A percentile compares a stretch with the other conserved stretches of the same genome.
These are phyloP conservation scores for Andrena marginata DNA, from an alignment of 2,888 invertebrate species.

Conservation along the genomic window DNA sequence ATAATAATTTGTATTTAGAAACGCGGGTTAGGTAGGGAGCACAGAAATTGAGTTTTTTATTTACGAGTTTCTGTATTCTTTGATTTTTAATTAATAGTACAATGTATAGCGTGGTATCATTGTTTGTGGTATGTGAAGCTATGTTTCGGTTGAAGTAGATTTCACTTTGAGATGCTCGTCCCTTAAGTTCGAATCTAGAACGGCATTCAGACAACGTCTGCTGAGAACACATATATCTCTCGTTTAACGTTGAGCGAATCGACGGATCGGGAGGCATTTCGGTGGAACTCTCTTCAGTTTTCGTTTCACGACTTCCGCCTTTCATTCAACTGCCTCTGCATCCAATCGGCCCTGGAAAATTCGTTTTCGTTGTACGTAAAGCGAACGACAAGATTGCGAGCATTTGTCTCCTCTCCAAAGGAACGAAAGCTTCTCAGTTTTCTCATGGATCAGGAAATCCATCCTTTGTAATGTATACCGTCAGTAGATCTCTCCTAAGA, in stretches of 20 bases:
- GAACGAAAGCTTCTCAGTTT: slow-evolving; percentile 30
- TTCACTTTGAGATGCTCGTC: slow-evolving; percentile 15
- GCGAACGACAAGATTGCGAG: slow-evolving; percentile 53
- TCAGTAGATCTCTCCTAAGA: slow-evolving; percentile 12
- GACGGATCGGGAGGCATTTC: slow-evolving; percentile 25
- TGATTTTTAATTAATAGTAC: too few species aligned
- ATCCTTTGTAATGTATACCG: slow-evolving; percentile 45
- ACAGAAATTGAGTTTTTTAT: too few species aligned
- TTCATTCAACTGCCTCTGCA: slow-evolving; percentile 39
- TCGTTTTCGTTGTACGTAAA: slow-evolving; percentile 46
- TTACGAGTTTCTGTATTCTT: too few species aligned
- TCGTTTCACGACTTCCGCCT: slow-evolving; percentile 44
- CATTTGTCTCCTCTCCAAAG: slow-evolving; percentile 59
- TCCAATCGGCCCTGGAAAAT: slow-evolving; percentile 43
- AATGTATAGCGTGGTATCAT: too few species aligned
- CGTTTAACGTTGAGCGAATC: slow-evolving; percentile 8
- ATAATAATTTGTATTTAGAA: too few species aligned
- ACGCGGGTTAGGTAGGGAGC: too few species aligned
- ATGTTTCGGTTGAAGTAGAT: not conserved
- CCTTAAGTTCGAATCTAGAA: slow-evolving; percentile 6
- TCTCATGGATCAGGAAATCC: slow-evolving; percentile 32
- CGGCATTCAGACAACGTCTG: slow-evolving; percentile 2
- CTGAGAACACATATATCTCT: slow-evolving; percentile 13
- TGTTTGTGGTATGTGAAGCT: too few species aligned
- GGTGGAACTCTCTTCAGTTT: slow-evolving; percentile 35